Base-by-base conservation (phyloP, 1,140 invertebrate genomes). In the Magallana gigas region DNA sequence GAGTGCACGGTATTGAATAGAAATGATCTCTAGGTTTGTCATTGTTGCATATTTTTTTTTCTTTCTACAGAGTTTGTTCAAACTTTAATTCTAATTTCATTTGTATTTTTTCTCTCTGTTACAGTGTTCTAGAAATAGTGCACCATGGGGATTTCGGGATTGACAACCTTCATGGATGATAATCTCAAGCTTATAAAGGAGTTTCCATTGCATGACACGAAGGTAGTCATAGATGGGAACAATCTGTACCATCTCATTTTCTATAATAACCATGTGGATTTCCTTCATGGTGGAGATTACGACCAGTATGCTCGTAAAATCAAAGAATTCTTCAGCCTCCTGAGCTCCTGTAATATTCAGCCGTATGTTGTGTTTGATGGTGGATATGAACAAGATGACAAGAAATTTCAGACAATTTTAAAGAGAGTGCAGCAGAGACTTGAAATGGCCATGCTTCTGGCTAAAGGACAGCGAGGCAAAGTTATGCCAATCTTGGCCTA, bases 251-350 rank as follows among this genome's bases (percentile, higher is more conserved):
- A 96, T 85, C 96, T 97, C 91, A 92, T 98, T 0, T 98, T 97
- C 91, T 95, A 95, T 88, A 95, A 95, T n/a, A 94, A 96, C 4
- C 96, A 96, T 85, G 95, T 95, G 83, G 96, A 97, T 90, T 96
- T 96, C 76, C 96, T 96, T 1, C 98, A 98, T 94, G 97, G 97
- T 18, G 98, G 98, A 0, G 97, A 98, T 94, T 98, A 98, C 92
- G 97, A 98, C 91, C 96, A 96, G 90, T 98, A 96, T 94, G 96
- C 96, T 4, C 91, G 95, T 18, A 94, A 94, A 36, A 95, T 97
- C 8, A 94, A 94, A 68, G 95, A 96, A 16, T 98, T 98, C 92
- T 98, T 98, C 91, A 95, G 96, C 11, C 94, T 96, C 12, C 94
- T 98, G 5, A 93, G 94, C 80, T 96, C 96, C 92, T 98, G 98